These are phyloP conservation scores for Saimiri boliviensis DNA, from an alignment of 2,113 vertebrate species.

Conservation along the genomic window DNA sequence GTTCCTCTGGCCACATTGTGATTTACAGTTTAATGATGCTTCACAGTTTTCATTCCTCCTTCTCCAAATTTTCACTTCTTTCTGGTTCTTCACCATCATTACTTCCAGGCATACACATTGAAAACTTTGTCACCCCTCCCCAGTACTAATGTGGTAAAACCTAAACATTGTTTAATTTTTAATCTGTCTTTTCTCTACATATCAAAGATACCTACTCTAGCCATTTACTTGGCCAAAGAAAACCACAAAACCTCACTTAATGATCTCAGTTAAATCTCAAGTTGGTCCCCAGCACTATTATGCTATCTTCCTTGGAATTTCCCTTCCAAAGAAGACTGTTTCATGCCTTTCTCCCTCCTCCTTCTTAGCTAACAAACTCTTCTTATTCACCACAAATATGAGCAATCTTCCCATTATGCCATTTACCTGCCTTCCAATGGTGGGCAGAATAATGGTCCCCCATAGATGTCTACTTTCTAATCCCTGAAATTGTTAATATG, in stretches of 20 bases:
- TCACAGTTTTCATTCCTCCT: not conserved
- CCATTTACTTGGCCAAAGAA: not conserved
- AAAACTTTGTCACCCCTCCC: not conserved
- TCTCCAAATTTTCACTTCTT: not conserved
- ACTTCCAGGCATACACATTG: not conserved
- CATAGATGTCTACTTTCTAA: not conserved
- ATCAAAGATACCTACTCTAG: not conserved
- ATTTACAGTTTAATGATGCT: not conserved
- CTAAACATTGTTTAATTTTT: not conserved
- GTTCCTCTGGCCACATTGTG: not conserved
- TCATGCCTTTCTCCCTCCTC: not conserved
- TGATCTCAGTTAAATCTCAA: not conserved
- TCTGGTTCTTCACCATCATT: not conserved
- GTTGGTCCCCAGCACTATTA: not conserved
- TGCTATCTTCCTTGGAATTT: not conserved
- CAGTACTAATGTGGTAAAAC: not conserved
- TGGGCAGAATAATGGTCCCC: not conserved
- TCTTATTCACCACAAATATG: not conserved
- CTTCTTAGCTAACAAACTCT: not conserved
- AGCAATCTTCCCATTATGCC: not conserved
- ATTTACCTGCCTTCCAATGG: not conserved
- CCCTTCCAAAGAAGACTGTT: not conserved
- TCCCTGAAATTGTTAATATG: not conserved
- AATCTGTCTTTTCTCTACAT: not conserved
- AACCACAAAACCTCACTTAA: not conserved